Conservation (phyloP, 2,888 invertebrate species). For the Aleiodes testaceus region DNA sequence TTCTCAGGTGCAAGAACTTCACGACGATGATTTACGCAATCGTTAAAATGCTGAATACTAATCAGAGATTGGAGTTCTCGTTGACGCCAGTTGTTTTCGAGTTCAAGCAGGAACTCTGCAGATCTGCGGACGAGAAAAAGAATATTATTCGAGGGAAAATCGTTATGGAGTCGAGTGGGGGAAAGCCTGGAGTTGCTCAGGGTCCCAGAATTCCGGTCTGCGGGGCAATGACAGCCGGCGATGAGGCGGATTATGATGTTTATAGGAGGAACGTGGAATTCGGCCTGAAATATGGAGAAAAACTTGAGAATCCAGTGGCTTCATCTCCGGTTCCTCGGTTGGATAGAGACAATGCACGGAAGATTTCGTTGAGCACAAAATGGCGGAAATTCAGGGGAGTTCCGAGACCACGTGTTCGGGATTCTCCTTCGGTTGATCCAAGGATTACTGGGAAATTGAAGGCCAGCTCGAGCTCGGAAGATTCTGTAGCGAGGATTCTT, state of each 20-base stretch:
- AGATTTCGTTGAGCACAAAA: conserved; percentile 56
- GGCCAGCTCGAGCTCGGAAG: conserved; percentile 16
- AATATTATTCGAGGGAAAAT: conserved; percentile 51
- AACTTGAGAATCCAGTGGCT: conserved; percentile 55
- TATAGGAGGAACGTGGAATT: conserved; percentile 55
- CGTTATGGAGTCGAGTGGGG: conserved; percentile 51
- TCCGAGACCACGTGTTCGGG: conserved; percentile 47
- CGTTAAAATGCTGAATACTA: conserved; percentile 66
- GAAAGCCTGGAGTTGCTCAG: conserved; percentile 53
- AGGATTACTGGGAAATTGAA: conserved; percentile 40
- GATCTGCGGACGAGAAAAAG: conserved; percentile 35
- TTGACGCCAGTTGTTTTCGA: conserved; percentile 60
- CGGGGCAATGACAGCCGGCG: conserved; percentile 55
- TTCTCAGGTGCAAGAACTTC: conserved; percentile 63
- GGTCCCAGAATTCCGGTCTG: conserved; percentile 46
- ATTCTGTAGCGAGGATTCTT: conserved; percentile 39
- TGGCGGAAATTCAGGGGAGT: conserved; percentile 62
- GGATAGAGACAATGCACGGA: conserved; percentile 50
- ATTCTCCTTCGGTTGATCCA: conserved; percentile 41
- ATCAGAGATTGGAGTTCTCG: conserved; percentile 60
- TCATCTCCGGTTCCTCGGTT: conserved; percentile 47
- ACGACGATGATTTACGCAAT: conserved; percentile 62
- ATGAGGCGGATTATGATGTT: conserved; percentile 55
- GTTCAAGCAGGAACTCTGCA: conserved; percentile 52
- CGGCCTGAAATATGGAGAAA: conserved; percentile 51